Evolutionary conservation across 2,113 vertebrate genomes (phyloP).

Genomic region (Dromiciops gliroides): DNA sequence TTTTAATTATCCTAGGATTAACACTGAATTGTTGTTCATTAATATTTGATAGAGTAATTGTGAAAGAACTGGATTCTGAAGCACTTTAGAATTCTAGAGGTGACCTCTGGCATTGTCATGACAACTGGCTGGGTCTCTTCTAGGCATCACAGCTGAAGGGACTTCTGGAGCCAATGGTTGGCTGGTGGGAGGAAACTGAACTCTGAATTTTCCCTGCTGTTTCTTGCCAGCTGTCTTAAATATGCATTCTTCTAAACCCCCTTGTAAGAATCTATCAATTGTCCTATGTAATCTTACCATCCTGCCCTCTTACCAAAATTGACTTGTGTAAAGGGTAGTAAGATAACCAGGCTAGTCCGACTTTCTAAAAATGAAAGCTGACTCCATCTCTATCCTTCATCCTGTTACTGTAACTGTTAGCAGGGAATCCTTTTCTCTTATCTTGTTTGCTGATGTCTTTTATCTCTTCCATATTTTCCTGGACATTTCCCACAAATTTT

Average conservation of each 20-base stretch:
- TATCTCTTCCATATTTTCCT: neutral
- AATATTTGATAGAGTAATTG: neutral
- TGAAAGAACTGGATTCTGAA: slow-evolving; percentile 9
- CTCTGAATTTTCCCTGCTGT: neutral
- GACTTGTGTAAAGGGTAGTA: neutral
- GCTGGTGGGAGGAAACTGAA: neutral
- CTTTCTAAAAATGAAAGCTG: neutral
- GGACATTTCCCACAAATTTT: neutral
- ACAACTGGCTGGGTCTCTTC: neutral
- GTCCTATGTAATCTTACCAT: neutral
- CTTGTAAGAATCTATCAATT: neutral
- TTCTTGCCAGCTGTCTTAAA: slow-evolving; percentile 10
- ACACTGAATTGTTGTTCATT: slow-evolving; percentile 15
- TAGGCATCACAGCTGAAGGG: neutral
- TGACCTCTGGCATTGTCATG: neutral
- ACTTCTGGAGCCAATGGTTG: neutral
- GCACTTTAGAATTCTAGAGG: neutral
- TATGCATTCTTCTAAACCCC: neutral
- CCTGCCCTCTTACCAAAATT: neutral
- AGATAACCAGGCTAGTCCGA: neutral
- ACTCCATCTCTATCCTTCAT: neutral
- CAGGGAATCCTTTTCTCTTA: neutral
- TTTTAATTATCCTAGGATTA: slow-evolving; percentile 28
- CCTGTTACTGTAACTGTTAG: neutral
- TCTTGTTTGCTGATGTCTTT: neutral